phyloP scores from a whole-genome alignment of 2,888 invertebrate genomes.

The Megamerina dolium region DNA sequence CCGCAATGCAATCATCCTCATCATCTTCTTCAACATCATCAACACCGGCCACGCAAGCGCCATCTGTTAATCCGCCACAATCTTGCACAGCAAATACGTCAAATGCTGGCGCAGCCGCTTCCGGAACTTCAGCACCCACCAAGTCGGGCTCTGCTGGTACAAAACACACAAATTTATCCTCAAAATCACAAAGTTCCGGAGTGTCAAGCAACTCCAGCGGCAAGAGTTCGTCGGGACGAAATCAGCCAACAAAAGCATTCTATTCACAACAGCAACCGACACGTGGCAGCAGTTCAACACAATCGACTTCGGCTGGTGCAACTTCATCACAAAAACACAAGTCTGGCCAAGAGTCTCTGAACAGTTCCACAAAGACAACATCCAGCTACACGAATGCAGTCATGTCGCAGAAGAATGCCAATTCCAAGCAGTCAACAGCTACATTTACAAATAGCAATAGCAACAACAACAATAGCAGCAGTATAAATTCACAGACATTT shows the following conservation, averaged over 20 bases:
- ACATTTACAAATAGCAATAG: conserved; percentile 19
- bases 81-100: conserved; percentile 25
- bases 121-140: conserved; percentile 17
- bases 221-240: conserved; percentile 38
- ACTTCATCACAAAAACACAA: conserved; percentile 9
- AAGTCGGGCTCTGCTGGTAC: conserved; percentile 8
- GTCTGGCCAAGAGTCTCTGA: conserved; percentile 16
- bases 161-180: neutral
- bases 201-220: neutral
- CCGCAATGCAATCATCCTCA: conserved; percentile 28
- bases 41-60: conserved; percentile 30
- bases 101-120: conserved; percentile 16
- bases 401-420: conserved; percentile 51
- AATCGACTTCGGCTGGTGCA: conserved; percentile 13
- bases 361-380: conserved; percentile 51
- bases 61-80: conserved; percentile 33
- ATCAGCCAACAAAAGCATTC: conserved; percentile 38
- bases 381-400: conserved; percentile 56
- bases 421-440: conserved; percentile 8
- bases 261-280: conserved; percentile 25
- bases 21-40: conserved; percentile 33
- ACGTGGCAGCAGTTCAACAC: conserved; percentile 23
- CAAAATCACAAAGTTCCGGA: conserved; percentile 6
- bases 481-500: conserved; percentile 38
- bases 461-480: conserved; percentile 13